Base-by-base conservation (phyloP, 2,888 invertebrate genomes). In the Zonitis immaculata region DNA sequence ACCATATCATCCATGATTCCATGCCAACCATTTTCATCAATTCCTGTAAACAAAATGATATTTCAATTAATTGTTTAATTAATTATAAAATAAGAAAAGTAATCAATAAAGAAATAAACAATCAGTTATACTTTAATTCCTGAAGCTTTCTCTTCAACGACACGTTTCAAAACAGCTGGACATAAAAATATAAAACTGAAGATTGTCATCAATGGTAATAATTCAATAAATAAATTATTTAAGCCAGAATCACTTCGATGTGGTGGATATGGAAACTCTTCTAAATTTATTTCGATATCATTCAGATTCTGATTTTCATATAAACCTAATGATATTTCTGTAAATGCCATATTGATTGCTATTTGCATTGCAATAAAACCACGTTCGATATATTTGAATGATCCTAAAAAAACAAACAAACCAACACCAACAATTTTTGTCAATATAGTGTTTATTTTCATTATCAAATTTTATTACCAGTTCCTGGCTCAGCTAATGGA, bases 21-120 rank as follows among this genome's bases (percentile, higher is more conserved):
- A 95, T 76, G 1, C 95, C 95, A 88, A 93, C 92, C 76, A 94
- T 90, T 79, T 91, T 92, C 90, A 94, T 89, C 1, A 91, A 85
- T 80, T 94, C 94, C 87, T 93, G 75, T 26, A 72, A 61, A 46
- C 22, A 22, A 22, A n/a, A n/a, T n/a, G n/a, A n/a, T n/a, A n/a
- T 43, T 6, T 44, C 27, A n/a, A n/a, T 35, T 9, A 9, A 44
- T 6, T 27, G 8, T 28, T 42, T 43, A n/a, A 22, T 18, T 1
- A 22, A 43, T 44, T 18, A 14, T 44, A 28, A 35, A 27, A 39
- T 48, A n/a, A n/a, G n/a, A n/a, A n/a, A n/a, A n/a, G n/a, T n/a
- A n/a, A n/a, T n/a, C n/a, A n/a, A n/a, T n/a, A n/a, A n/a, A 14
- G n/a, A 44, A 22, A 14, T 12, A 27, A 44, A 43, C 32, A 56